A percentile compares a stretch with the other conserved stretches of the same genome.
These are phyloP conservation scores for Lithobates pipiens DNA, from an alignment of 2,797 vertebrate species.

Conservation along the genomic window DNA sequence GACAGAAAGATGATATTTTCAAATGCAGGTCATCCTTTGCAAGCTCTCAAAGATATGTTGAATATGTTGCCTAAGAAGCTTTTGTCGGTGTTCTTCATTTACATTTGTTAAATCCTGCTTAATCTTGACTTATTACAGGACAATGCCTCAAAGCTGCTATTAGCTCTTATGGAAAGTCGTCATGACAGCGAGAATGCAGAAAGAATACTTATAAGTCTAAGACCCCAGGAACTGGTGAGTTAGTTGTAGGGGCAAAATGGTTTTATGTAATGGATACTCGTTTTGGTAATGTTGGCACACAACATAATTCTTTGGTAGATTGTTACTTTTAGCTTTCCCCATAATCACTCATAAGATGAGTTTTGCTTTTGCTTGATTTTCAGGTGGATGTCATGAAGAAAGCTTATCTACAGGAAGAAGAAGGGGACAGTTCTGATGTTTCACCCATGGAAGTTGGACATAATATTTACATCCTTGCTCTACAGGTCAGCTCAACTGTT, in stretches of 20 bases:
- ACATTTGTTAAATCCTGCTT: background rate
- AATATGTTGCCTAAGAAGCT: background rate
- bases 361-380: background rate
- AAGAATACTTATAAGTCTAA: constrained; percentile 94
- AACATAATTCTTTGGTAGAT: background rate
- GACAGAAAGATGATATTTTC: background rate
- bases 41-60: background rate
- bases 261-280: background rate
- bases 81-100: background rate
- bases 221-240: constrained; percentile 92
- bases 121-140: constrained; percentile 76
- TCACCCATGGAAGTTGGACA: constrained; percentile 94
- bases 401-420: constrained; percentile 90
- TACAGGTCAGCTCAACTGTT: constrained; percentile 82
- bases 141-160: constrained; percentile 94
- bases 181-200: constrained; percentile 96
- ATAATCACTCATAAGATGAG: background rate
- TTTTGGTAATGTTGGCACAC: too few relatives aligned
- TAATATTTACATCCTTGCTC: constrained; percentile 96
- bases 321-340: background rate
- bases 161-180: constrained; percentile 96
- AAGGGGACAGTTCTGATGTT: constrained; percentile 85
- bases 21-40: background rate
- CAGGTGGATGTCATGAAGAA: constrained; percentile 96
- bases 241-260: constrained; percentile 69